Evolutionary conservation across 2,113 vertebrate species (phyloP).

Genomic region (Dicerorhinus sumatrensis): DNA sequence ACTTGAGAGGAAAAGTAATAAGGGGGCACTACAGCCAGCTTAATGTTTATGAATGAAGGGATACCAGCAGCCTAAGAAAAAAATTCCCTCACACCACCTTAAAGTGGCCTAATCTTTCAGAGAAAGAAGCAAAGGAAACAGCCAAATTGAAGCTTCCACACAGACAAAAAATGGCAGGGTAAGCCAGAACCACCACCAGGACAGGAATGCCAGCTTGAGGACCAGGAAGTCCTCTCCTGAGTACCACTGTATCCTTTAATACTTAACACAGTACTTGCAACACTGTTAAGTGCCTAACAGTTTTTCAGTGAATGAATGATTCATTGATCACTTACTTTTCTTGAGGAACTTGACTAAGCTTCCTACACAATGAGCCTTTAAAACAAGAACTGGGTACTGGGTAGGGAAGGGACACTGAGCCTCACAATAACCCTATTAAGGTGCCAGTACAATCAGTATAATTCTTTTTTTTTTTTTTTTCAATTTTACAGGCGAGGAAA

Average conservation of each 20-base stretch:
- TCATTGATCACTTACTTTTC: background rate
- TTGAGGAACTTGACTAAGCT: background rate
- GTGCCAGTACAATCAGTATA: background rate
- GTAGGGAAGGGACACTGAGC: background rate
- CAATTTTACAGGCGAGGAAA: conserved; percentile 12
- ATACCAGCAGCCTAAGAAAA: background rate
- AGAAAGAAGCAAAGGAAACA: background rate
- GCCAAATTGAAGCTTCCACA: background rate
- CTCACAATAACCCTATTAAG: background rate
- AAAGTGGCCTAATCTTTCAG: background rate
- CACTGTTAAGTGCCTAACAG: background rate
- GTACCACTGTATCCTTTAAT: background rate
- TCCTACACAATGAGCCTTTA: background rate
- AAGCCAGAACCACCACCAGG: background rate
- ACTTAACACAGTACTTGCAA: background rate
- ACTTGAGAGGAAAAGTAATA: background rate
- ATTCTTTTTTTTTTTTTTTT: background rate
- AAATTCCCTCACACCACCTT: background rate
- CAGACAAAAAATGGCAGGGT: background rate
- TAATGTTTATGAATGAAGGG: background rate
- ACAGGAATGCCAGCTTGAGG: background rate
- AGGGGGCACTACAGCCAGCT: background rate
- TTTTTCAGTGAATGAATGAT: conserved; percentile 8
- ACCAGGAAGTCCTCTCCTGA: background rate
- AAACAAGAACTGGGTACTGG: background rate